A percentile compares a stretch with the other conserved stretches of the same genome.
Conservation (phyloP, 2,113 vertebrate genomes). For the Phyllostomus hastatus region DNA sequence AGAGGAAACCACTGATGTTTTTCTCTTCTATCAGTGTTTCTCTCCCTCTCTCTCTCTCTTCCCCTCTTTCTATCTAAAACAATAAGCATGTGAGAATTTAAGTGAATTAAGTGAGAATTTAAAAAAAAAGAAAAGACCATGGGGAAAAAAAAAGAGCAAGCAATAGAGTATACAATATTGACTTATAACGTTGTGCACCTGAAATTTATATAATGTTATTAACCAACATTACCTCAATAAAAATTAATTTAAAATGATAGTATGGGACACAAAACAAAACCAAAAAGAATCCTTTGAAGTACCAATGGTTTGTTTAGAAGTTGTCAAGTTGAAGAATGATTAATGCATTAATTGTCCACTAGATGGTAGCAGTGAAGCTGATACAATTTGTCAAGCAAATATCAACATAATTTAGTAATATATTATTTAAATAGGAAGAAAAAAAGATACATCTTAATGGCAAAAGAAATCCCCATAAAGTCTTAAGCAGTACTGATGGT, state of each 20-base stretch:
- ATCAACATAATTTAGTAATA: background rate
- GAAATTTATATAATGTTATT: background rate
- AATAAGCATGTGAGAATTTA: too few relatives aligned
- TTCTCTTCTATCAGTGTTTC: too few relatives aligned
- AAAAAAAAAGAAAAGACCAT: too few relatives aligned
- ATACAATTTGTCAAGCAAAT: background rate
- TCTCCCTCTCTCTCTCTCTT: too few relatives aligned
- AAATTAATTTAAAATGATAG: background rate
- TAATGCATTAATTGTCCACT: conserved; percentile 45
- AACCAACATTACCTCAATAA: background rate
- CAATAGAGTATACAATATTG: background rate
- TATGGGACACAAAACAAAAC: background rate
- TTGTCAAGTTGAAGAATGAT: conserved; percentile 17
- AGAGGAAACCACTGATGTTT: too few relatives aligned
- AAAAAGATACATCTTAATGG: background rate
- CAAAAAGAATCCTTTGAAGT: background rate
- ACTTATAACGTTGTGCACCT: background rate
- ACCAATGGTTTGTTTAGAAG: background rate
- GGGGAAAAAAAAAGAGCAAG: too few relatives aligned
- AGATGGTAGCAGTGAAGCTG: conserved; percentile 59
- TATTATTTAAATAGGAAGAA: background rate
- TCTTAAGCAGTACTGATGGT: background rate
- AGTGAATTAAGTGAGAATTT: too few relatives aligned
- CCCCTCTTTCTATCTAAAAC: too few relatives aligned
- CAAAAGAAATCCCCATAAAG: background rate